Evolutionary conservation across 1,140 invertebrate genomes (phyloP).

Genomic region (Brachionus asplanchnoidis): DNA sequence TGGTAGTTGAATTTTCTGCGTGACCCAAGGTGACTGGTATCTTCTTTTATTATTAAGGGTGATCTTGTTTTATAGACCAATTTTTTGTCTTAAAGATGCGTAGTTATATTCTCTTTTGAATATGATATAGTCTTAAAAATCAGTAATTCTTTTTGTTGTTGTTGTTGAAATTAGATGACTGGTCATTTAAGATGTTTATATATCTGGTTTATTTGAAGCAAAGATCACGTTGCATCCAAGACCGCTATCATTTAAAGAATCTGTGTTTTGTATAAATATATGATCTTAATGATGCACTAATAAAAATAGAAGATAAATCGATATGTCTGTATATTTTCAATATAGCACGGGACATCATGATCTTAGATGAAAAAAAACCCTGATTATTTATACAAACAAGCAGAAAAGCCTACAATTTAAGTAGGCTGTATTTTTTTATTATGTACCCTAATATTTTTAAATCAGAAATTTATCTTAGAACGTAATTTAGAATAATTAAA

Average conservation of each 20-base stretch:
- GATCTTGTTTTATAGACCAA: neutral
- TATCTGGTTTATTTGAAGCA: neutral
- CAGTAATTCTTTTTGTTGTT: neutral
- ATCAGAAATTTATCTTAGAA: neutral
- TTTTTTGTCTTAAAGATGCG: neutral
- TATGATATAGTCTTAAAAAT: neutral
- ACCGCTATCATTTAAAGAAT: neutral
- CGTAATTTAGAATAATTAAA: neutral
- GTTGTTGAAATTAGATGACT: neutral
- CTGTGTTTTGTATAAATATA: neutral
- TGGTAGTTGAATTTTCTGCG: no score
- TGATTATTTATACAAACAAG: neutral
- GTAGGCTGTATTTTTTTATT: neutral
- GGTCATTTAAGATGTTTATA: neutral
- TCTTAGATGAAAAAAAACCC: neutral
- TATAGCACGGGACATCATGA: neutral
- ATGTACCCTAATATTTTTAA: neutral
- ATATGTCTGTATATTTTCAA: constrained; percentile 4
- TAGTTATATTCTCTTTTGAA: neutral
- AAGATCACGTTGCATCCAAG: neutral
- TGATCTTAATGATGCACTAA: neutral
- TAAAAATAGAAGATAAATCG: neutral
- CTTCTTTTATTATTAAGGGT: no score
- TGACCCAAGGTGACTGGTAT: no score
- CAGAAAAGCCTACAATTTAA: neutral